Base-by-base conservation (phyloP, 2,888 invertebrate genomes). In the Baronia brevicornis region DNA sequence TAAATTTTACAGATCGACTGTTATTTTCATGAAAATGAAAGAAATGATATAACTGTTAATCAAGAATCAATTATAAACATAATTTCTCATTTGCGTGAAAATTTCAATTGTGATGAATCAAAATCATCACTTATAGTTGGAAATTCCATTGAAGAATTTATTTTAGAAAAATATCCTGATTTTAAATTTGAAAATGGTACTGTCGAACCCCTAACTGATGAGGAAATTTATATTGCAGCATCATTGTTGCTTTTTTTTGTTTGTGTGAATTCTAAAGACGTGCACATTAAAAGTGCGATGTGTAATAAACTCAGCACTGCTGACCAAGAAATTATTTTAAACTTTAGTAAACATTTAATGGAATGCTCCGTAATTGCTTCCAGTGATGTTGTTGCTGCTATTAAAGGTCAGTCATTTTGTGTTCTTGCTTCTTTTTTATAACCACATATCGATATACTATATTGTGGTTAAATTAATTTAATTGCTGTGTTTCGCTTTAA, bases 201-300 rank as follows among this genome's bases (percentile, higher is more conserved):
- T 18, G 46, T 61, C 9, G 58, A 67, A 33, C 59, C 67, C 0
- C 34, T 38, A 1, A 54, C 46, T 22, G 72, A 71, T 5, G 65
- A 69, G 4, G 78, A 86, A 27, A 48, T 75, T 10, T 61, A 77
- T 34, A 55, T 82, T 17, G 68, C 70, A 3, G 80, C 85, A n/a
- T 86, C 87, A 1, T 55, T 88, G 21, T 56, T 88, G 20, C 59
- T 88, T 2, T 71, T 74, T 25, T 84, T 84, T 61, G 73, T 85
- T 12, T 87, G 85, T 54, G 74, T 84, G 5, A 80, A 74, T 41
- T 80, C 86, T 5, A 87, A 87, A 44, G 79, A 86, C 51, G 67
- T 79, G n/a, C 59, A 74, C 32, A 77, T 87, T 37, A 85, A 87
- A 45, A 73, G 65, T 51, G 84, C 79, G 1, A 88, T 88, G 87